These are phyloP conservation scores for Bombyx mori DNA, from an alignment of 1,140 invertebrate genomes.

Conservation along the genomic window ASM3026992v2 NC_085113.1:5774001-5774500, in stretches of 20 bases:
- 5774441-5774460: too few species aligned
- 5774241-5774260: conserved; percentile 38
- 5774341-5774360: conserved; percentile 10
- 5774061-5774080: too few species aligned
- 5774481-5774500: too few species aligned
- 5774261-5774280: conserved; percentile 35
- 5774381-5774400: too few species aligned
- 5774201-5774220: conserved; percentile 35
- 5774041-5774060: too few species aligned
- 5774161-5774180: conserved; percentile 13
- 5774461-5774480: too few species aligned
- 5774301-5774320: conserved; percentile 3
- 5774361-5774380: neutral
- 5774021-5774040: too few species aligned
- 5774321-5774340: conserved; percentile 3
- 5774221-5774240: conserved; percentile 38
- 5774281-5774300: conserved; percentile 24
- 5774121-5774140: neutral
- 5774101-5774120: too few species aligned
- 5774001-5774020: too few species aligned
- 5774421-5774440: too few species aligned
- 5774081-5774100: too few species aligned
- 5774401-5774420: too few species aligned
- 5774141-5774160: conserved; percentile 1
- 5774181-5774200: conserved; percentile 33